Percentiles rank a stretch among this genome's conserved stretches.
These are phyloP conservation scores for Drosophila acutilabella DNA, from an alignment of 2,888 invertebrate genomes.

Conservation along the genomic window DNA sequence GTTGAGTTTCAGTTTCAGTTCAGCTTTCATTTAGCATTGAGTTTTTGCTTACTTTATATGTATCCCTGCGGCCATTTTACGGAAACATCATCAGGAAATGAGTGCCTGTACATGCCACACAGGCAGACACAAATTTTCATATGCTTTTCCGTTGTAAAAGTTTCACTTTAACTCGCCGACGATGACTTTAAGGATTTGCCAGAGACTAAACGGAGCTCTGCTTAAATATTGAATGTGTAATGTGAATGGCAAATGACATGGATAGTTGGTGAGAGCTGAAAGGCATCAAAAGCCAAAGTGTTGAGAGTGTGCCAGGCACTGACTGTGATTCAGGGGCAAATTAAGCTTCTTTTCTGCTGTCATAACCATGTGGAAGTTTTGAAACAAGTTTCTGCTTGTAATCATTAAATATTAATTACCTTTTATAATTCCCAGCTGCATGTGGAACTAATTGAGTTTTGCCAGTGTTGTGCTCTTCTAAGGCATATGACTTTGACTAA, in stretches of 20 bases:
- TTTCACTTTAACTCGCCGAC: conserved; percentile 29
- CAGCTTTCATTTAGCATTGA: conserved; percentile 46
- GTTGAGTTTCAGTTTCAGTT: conserved; percentile 15
- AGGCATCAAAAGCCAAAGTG: not conserved
- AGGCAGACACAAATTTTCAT: conserved; percentile 10
- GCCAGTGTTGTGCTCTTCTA: not conserved
- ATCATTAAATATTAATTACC: conserved; percentile 34
- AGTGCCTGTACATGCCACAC: conserved; percentile 1
- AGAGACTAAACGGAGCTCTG: conserved; percentile 9
- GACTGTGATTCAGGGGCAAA: not conserved
- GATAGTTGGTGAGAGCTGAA: not conserved
- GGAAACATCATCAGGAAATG: conserved; percentile 57
- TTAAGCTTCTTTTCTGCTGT: conserved; percentile 14
- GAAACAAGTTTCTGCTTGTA: conserved; percentile 7
- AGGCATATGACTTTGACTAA: conserved; percentile 11
- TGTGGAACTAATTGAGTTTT: conserved; percentile 28
- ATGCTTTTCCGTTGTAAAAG: conserved; percentile 6
- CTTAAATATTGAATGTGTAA: conserved; percentile 50
- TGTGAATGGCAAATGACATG: conserved; percentile 11
- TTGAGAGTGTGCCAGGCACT: conserved; percentile 1
- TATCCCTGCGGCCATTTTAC: conserved; percentile 69
- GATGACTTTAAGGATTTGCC: conserved; percentile 5
- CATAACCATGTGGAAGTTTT: conserved; percentile 10
- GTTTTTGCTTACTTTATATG: conserved; percentile 45
- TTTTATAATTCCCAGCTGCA: conserved; percentile 29